Conservation (phyloP, 1,140 invertebrate genomes). For the Steinernema khuongi region DNA sequence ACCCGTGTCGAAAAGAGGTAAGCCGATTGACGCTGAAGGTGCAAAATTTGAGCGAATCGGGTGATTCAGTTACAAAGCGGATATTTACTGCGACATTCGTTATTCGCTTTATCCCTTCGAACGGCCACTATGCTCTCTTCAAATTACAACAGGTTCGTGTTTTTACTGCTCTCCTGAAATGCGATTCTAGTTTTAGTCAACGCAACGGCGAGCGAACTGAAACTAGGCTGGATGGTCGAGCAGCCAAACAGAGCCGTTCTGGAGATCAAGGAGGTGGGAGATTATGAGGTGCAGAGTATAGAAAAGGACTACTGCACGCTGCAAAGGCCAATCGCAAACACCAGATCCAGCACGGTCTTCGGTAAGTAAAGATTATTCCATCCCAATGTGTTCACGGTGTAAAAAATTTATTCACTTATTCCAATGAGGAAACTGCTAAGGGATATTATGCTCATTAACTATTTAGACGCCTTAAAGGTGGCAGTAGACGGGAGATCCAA, state of each 20-base stretch:
- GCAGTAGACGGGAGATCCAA: no score
- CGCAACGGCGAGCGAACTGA: neutral
- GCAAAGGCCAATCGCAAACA: neutral
- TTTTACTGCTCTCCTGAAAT: no score
- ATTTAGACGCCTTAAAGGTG: no score
- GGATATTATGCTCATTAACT: no score
- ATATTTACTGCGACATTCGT: conserved; percentile 10
- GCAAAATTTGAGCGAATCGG: neutral
- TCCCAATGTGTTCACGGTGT: no score
- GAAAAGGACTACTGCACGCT: neutral
- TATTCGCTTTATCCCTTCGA: conserved; percentile 12
- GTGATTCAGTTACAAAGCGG: neutral
- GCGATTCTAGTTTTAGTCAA: no score
- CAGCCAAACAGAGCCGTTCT: neutral
- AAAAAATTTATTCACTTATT: no score
- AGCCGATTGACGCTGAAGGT: conserved; percentile 1
- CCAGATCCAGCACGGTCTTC: neutral
- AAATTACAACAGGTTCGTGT: conserved; percentile 14
- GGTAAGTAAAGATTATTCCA: neutral
- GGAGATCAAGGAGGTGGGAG: neutral
- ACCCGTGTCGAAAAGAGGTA: conserved; percentile 23
- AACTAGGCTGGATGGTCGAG: neutral
- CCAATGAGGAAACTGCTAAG: no score
- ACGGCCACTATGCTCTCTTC: neutral
- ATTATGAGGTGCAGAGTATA: neutral